A percentile compares a stretch with the other conserved stretches of the same genome.
phyloP scores from a whole-genome alignment of 2,113 vertebrate genomes.

The Ptyas mucosa region DNA sequence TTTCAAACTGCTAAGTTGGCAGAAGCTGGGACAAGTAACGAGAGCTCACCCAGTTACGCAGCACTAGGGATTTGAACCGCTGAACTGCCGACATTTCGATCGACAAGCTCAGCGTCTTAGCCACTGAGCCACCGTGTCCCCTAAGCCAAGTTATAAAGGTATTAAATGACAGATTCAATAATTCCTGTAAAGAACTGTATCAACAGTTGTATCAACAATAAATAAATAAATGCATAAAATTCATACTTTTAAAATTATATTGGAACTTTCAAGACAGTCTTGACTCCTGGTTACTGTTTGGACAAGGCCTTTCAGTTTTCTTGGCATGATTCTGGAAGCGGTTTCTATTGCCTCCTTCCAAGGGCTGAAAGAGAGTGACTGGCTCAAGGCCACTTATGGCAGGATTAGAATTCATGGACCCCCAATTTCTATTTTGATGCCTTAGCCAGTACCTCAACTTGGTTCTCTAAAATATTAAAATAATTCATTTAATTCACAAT shows the following conservation, averaged over 20 bases:
- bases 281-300: neutral
- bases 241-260: no score
- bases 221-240: no score
- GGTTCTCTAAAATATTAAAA: neutral
- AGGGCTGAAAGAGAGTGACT: neutral
- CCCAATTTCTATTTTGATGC: neutral
- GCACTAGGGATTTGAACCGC: no score
- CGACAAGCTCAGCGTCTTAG: no score
- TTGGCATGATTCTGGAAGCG: neutral
- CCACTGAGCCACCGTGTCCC: no score
- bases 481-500: neutral
- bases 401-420: neutral
- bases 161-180: no score
- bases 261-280: neutral
- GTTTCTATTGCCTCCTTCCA: neutral
- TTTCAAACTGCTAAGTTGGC: no score
- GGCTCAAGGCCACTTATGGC: neutral
- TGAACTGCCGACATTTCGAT: no score
- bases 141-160: no score
- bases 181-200: no score
- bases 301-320: neutral
- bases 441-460: neutral
- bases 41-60: rapidly evolving
- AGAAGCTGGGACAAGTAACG: no score
- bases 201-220: no score